Base-by-base conservation (phyloP, 1,140 invertebrate species). In the Drosophila kurseongensis region DNA sequence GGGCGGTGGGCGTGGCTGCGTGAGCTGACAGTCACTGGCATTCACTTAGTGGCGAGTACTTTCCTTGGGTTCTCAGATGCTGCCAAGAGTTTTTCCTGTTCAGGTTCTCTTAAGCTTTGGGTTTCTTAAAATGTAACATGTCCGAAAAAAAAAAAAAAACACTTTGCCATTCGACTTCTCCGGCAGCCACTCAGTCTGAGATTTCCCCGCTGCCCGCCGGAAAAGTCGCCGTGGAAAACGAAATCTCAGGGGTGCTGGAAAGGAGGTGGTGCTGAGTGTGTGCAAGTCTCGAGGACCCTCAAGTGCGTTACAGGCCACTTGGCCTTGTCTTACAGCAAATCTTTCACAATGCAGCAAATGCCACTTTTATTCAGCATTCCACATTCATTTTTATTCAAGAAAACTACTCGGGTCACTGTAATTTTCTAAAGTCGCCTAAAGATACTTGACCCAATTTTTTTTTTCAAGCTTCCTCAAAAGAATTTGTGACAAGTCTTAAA, bases 361-460 rank as follows among this genome's bases (percentile, higher is more conserved):
- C 65, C 56, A 48, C 55, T 69, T 69, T 65, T 41, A 50, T 16
- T 65, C 59, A 41, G 36, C 23, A 45, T 40, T 69, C 18, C 42
- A 44, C 65, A 68, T 71, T 71, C 63, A 69, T 71, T 71, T 23
- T 41, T 27, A 71, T 71, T 71, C 68, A 71, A 71, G 27, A 71
- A 38, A 78, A 69, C 71, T 75, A 61, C 78, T 81, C 68, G 60
- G 62, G 65, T 68, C 29, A 27, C 65, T 63, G 75, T 72, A 82
- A 78, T 83, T 75, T 83, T 80, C 75, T 71, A 41, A 51, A 84
- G 80, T 66, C 66, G 44, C 44, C 60, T 14, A 41, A 66, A 67
- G 73, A 35, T 74, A 71, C 69, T 86, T 86, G 83, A 88, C 82
- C 83, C 75, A 68, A 79, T 74, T 83, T 80, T 52, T 50, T 32